Percentiles rank a stretch among this genome's conserved stretches.
Evolutionary conservation across 1,140 invertebrate genomes (phyloP).

Genomic region (Cotesia chilonis): DNA sequence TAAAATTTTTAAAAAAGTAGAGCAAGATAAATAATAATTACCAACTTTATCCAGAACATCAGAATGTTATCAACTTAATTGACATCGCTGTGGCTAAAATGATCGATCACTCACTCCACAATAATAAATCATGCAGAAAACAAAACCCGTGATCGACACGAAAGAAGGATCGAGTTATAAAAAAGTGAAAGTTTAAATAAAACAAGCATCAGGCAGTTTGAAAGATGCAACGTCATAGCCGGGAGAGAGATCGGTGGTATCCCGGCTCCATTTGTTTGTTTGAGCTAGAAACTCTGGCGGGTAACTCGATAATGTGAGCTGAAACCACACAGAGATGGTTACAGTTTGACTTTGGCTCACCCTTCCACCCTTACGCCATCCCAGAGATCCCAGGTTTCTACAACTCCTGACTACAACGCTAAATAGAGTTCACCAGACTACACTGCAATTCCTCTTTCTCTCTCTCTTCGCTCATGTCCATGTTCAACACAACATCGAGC

Average conservation of each 20-base stretch:
- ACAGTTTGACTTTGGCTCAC: conserved; percentile 48
- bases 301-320: conserved; percentile 57
- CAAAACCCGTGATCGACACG: too few species aligned
- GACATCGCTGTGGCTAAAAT: too few species aligned
- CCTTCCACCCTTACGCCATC: neutral
- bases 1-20: too few species aligned
- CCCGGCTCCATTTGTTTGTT: conserved; percentile 52
- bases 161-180: too few species aligned
- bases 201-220: neutral
- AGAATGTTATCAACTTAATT: too few species aligned
- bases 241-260: conserved; percentile 3
- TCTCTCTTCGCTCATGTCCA: neutral
- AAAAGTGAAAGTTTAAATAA: neutral
- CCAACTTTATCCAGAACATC: too few species aligned
- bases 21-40: too few species aligned
- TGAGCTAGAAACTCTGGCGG: conserved; percentile 51
- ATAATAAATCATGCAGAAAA: too few species aligned
- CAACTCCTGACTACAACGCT: too few species aligned
- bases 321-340: conserved; percentile 34
- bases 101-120: too few species aligned
- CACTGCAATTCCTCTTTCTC: neutral
- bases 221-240: conserved; percentile 6
- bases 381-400: too few species aligned
- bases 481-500: neutral
- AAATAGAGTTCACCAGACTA: too few species aligned